Conservation (phyloP, 2,797 vertebrate genomes). For the Acanthornis magna region DNA sequence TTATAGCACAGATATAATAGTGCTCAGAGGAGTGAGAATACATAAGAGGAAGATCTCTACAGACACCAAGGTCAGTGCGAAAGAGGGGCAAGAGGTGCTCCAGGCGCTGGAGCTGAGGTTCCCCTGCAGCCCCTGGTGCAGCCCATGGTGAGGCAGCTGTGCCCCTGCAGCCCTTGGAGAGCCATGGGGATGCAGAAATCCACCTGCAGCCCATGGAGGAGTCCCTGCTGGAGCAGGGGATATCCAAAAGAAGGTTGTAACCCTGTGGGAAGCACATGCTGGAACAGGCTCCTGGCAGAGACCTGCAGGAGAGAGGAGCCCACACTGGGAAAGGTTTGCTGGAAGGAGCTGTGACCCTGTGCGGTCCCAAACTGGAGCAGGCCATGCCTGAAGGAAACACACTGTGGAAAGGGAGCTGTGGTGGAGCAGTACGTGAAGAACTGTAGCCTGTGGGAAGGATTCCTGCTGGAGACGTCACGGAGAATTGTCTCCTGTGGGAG, state of each 20-base stretch:
- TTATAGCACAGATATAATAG: background rate
- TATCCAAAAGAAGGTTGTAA: background rate
- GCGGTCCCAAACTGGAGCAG: background rate
- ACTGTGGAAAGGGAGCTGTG: accelerated
- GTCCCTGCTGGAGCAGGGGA: background rate
- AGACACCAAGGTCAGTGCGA: background rate
- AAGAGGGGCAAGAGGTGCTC: background rate
- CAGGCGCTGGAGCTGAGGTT: background rate
- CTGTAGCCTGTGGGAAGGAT: background rate
- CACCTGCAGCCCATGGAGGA: background rate
- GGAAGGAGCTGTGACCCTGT: background rate
- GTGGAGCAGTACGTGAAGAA: background rate
- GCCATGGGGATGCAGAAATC: background rate
- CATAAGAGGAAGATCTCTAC: background rate
- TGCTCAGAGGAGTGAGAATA: background rate
- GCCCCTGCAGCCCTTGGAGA: background rate
- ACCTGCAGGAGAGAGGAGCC: background rate
- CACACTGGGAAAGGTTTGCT: background rate
- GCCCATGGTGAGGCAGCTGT: background rate
- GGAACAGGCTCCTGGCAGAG: background rate
- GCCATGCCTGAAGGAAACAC: background rate
- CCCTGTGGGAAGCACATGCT: background rate
- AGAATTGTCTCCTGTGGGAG: too few species aligned
- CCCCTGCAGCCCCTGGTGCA: background rate
- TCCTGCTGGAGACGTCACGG: background rate